Evolutionary conservation across 2,113 vertebrate genomes (phyloP).

Genomic region (Callipepla californica): DNA sequence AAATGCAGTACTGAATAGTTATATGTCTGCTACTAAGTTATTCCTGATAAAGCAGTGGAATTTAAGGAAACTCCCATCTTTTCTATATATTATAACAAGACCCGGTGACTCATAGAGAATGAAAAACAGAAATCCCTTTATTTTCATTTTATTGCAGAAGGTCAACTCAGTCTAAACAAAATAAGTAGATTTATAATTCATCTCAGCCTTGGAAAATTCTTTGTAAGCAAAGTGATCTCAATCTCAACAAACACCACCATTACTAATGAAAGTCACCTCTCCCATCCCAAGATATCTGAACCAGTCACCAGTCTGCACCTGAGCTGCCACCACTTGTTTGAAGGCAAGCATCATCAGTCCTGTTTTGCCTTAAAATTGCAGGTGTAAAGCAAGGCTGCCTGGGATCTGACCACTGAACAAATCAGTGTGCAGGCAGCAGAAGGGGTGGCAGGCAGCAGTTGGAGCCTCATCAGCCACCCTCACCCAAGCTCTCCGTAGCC

Average conservation of each 20-base stretch:
- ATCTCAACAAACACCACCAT: not conserved
- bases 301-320: not conserved
- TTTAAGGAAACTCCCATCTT: conserved; percentile 1
- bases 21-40: not conserved
- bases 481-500: not conserved
- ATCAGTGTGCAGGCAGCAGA: not conserved
- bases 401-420: not conserved
- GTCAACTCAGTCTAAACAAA: not conserved
- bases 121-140: not conserved
- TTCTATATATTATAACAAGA: not conserved
- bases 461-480: not conserved
- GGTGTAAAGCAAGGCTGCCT: not conserved
- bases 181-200: not conserved
- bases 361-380: not conserved
- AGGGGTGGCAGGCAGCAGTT: not conserved
- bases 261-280: not conserved
- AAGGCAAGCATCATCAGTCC: not conserved
- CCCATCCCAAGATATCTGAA: not conserved
- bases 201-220: not conserved
- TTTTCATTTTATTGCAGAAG: not conserved
- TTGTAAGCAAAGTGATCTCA: not conserved
- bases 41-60: not conserved
- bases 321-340: not conserved
- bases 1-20: not conserved
- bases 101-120: not conserved